Evolutionary conservation across 2,113 vertebrate genomes (phyloP), one percentile per base, ranked within the genome.

Genomic region (Microtus ochrogaster): DNA sequence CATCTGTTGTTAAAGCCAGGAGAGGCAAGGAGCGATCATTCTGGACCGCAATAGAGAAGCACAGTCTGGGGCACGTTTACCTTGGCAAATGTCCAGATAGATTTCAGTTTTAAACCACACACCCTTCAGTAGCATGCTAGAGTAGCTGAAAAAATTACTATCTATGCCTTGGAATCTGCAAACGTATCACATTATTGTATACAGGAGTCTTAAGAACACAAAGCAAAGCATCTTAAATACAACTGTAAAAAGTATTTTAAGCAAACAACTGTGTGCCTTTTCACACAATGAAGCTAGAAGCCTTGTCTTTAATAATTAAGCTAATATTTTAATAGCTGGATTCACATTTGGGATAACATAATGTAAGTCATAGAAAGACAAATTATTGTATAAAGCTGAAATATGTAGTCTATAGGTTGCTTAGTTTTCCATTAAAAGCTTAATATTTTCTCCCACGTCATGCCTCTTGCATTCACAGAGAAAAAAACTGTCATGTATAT

Each of bases 331-430:
- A 83, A 94, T 41, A 94, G 6, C 28, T 47, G 22, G 3, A 3
- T 72, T 96, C 21, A 89, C 41, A 86, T 92, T 91, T 86, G 78
- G 33, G 24, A 49, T 92, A 92, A 84, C 26, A 94, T 77, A 91
- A 91, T 66, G 3, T 3, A 92, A 89, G 92, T 87, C 44, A 52
- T 47, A 76, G 52, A 39, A 72, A 21, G 47, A 95, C 19, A 96
- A 95, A 39, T 74, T 47, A 36, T 63, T 84, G 91, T 41, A 39
- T n/a, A 66, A 94, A 74, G 65, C 21, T 52, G 28, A 79, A 94
- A 66, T 82, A 22, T 72, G 33, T 78, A 73, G 30, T 55, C 77
- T 65, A 70, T 70, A 24, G 84, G 6, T 81, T 55, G 65, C 14
- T 81, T 72, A 36, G 28, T 87, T 92, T 92, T 95, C 41, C 81